Evolutionary conservation across 2,888 invertebrate genomes (phyloP), one percentile per base, ranked within the genome.

Genomic region (Drosophila barbarae): DNA sequence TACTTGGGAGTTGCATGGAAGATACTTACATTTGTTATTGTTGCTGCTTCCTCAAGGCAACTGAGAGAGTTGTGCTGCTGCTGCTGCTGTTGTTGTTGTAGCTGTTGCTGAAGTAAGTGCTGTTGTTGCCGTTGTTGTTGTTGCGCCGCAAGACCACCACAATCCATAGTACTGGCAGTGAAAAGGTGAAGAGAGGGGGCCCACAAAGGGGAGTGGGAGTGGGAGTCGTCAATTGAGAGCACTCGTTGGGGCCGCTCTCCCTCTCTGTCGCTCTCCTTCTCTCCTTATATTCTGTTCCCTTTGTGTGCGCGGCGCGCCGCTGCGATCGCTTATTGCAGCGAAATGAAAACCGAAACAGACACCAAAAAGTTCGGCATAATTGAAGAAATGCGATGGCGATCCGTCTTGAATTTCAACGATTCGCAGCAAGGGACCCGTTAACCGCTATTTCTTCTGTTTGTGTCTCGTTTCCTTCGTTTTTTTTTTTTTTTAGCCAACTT

Each of bases 131-230:
- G 73, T 75, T 76, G 80, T 70, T 82, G 83, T 65, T 79, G 84
- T 71, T 81, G 84, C 66, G 83, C 80, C 80, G 85, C 83, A 71
- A 81, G 71, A 80, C 83, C 77, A 82, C 80, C 83, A 84, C 84
- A 81, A 81, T 81, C 81, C 81, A 81, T 81, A 84, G 80, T 81
- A 83, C 57, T 67, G 70, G 73, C 64, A 57, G 52, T 42, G 42
- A 42, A 70, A 53, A 59, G 61, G 52, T 13, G 61, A 35, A 58
- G 63, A 21, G 54, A 34, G 51, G 54, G 41, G 52, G 35, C 39
- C 39, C 23, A 38, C 32, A 38, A 38, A 21, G 36, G 36, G 38
- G 46, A 52, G 44, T 66, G 32, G 51, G 38, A 42, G 55, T 61
- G 47, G 71, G 53, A 61, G 50, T 69, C 61, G 32, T 69, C 34